Evolutionary conservation across 2,113 vertebrate genomes (phyloP).

Genomic region (Calyptomena viridis): DNA sequence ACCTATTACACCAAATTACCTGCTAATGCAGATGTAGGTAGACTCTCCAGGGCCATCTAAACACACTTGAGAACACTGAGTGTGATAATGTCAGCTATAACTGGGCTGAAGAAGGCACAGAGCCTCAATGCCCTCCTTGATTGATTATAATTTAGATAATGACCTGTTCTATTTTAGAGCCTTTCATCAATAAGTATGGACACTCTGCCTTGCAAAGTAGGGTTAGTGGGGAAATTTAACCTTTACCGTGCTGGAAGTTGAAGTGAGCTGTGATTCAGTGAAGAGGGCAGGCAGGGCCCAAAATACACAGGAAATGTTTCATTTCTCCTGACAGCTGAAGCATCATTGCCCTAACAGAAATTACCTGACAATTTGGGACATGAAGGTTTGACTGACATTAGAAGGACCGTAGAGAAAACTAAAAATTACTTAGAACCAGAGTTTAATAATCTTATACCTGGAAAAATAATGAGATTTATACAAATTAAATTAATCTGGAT

Average conservation of each 20-base stretch:
- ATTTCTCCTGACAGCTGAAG: background rate
- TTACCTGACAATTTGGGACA: background rate
- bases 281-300: background rate
- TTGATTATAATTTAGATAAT: slow-evolving; percentile 8
- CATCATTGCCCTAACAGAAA: background rate
- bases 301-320: background rate
- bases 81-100: background rate
- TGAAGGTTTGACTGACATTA: background rate
- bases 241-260: background rate
- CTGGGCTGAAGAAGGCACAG: background rate
- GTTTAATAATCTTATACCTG: background rate
- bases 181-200: background rate
- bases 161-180: background rate
- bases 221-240: background rate
- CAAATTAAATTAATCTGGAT: background rate
- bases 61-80: background rate
- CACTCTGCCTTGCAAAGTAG: background rate
- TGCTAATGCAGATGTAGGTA: background rate
- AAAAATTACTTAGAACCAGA: background rate
- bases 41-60: background rate
- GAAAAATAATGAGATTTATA: background rate
- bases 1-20: background rate
- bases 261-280: background rate
- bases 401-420: background rate
- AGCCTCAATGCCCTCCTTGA: background rate